Evolutionary conservation across 2,888 invertebrate species (phyloP).

Genomic region (Noctua fimbriata): DNA sequence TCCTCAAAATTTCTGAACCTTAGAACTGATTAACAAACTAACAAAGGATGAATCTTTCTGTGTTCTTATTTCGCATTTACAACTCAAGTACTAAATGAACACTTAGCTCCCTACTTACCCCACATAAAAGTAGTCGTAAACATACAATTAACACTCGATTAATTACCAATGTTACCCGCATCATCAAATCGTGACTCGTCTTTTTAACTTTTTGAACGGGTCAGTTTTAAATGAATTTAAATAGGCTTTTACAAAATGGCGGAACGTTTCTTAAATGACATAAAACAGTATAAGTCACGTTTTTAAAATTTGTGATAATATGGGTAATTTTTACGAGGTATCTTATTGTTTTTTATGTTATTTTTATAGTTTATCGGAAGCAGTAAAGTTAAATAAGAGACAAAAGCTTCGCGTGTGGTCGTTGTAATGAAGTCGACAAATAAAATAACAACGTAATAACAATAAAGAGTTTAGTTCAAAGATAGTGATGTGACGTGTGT

Average conservation of each 20-base stretch:
- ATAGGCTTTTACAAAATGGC: conserved; percentile 24
- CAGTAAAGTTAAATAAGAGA: conserved; percentile 24
- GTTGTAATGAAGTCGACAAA: neutral
- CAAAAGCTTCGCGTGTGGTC: conserved; percentile 46
- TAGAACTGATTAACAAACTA: neutral
- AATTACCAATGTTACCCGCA: conserved; percentile 21
- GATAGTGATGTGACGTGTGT: too few relatives aligned
- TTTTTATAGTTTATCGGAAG: conserved; percentile 46
- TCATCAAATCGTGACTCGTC: conserved; percentile 30
- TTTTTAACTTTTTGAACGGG: conserved; percentile 3
- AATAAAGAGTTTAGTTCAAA: neutral
- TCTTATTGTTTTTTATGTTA: conserved; percentile 39
- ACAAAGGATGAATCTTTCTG: neutral
- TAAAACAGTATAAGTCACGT: conserved; percentile 34
- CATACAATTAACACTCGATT: conserved; percentile 22
- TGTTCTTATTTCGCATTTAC: neutral
- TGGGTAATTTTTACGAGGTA: conserved; percentile 34
- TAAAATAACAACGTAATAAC: neutral
- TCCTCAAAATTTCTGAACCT: neutral
- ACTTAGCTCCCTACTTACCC: neutral
- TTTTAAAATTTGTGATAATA: conserved; percentile 25
- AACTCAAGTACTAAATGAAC: neutral
- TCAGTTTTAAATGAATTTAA: conserved; percentile 17
- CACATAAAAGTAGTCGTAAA: neutral
- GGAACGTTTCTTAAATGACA: conserved; percentile 29